Evolutionary conservation across 2,113 vertebrate genomes (phyloP).

Genomic region (Periophthalmus modestus): DNA sequence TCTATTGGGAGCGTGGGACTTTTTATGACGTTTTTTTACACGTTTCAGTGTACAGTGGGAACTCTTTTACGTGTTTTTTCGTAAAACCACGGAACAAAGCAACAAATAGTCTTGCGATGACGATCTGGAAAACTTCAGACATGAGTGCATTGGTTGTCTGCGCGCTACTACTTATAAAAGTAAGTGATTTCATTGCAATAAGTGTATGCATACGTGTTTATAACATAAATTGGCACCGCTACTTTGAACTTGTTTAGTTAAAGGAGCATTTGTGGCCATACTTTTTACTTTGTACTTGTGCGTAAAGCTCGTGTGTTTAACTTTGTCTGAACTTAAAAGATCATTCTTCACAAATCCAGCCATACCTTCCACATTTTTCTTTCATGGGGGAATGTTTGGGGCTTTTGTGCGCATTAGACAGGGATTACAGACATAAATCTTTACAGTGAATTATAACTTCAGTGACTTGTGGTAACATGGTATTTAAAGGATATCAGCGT

Average conservation of each 20-base stretch:
- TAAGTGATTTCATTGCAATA: slow-evolving; percentile 47
- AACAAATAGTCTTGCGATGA: slow-evolving; percentile 3
- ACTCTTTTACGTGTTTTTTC: not conserved
- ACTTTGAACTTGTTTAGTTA: not conserved
- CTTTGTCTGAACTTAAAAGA: not conserved
- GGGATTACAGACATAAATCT: slow-evolving; percentile 11
- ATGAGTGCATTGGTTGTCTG: slow-evolving; percentile 57
- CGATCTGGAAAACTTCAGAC: slow-evolving; percentile 44
- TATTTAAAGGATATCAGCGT: slow-evolving; percentile 42
- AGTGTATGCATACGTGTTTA: not conserved
- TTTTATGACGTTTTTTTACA: slow-evolving; percentile 8
- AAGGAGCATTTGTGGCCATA: not conserved
- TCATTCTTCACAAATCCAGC: not conserved
- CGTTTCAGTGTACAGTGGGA: not conserved
- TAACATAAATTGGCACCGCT: not conserved
- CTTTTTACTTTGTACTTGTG: not conserved
- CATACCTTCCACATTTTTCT: not conserved
- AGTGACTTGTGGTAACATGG: slow-evolving; percentile 29
- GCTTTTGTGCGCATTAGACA: not conserved
- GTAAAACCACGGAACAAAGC: not conserved
- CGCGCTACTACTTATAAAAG: slow-evolving; percentile 69
- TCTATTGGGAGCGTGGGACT: slow-evolving; percentile 11
- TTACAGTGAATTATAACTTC: slow-evolving; percentile 26
- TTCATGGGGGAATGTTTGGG: not conserved
- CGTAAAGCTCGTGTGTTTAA: too few relatives aligned